Percentiles rank a stretch among this genome's conserved stretches.
Evolutionary conservation across 2,113 vertebrate species (phyloP).

Genomic region (Phalacrocorax aristotelis): DNA sequence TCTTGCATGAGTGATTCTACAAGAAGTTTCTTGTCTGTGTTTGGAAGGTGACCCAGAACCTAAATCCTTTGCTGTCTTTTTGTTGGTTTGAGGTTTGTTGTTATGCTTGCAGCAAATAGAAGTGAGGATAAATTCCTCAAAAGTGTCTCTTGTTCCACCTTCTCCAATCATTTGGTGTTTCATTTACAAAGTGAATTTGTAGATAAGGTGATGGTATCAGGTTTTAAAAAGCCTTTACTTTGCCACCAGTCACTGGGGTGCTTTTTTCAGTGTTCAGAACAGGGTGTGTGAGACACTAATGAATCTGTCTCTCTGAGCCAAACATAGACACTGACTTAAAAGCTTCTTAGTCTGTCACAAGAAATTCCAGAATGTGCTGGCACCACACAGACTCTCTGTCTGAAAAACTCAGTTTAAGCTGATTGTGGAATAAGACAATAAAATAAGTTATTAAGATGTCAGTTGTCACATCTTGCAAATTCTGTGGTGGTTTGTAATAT

Average conservation of each 20-base stretch:
- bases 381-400: neutral
- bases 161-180: neutral
- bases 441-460: neutral
- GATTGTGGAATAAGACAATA: neutral
- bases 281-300: accelerated
- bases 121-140: neutral
- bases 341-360: neutral
- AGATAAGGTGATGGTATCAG: neutral
- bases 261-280: neutral
- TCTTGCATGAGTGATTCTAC: neutral
- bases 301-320: neutral
- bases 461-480: neutral
- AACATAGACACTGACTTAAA: neutral
- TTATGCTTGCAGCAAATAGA: neutral
- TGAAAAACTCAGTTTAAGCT: neutral
- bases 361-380: neutral
- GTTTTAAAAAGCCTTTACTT: neutral
- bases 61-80: neutral
- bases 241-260: neutral
- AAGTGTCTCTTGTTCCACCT: neutral
- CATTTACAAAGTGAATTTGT: neutral
- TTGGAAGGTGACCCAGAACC: neutral
- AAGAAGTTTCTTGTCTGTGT: neutral
- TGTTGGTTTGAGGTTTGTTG: neutral
- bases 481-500: neutral